These are phyloP conservation scores for Trachythela sp. DNA, from an alignment of 64 coral and sea anemone species.

Conservation along the genomic window DNA sequence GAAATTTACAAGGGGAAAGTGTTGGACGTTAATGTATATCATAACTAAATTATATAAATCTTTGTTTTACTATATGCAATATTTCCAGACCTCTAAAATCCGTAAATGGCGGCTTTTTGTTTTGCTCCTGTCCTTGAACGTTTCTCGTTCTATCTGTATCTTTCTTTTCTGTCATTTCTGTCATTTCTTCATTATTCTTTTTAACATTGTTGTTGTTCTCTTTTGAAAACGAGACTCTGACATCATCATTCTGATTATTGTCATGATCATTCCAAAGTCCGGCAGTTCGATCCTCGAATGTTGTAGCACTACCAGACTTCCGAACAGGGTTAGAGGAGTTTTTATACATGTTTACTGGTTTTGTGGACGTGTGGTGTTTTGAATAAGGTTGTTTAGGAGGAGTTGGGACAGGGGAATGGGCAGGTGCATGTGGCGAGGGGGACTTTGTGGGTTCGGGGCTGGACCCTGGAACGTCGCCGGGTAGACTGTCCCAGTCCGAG, in stretches of 20 bases:
- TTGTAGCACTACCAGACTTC: background rate
- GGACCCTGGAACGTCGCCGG: background rate
- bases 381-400: background rate
- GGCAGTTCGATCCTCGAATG: background rate
- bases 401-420: background rate
- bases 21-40: too few species aligned
- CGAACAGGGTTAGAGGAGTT: background rate
- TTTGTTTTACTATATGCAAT: background rate
- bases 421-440: background rate
- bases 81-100: background rate
- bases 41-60: too few species aligned
- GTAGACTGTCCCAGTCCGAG: constrained; percentile 18
- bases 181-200: background rate
- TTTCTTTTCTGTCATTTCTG: background rate
- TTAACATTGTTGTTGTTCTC: background rate
- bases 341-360: background rate
- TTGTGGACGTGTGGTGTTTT: background rate
- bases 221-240: background rate
- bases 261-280: background rate
- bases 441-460: background rate
- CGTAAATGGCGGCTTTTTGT: background rate
- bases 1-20: too few species aligned
- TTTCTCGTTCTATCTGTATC: background rate
- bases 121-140: background rate
- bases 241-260: background rate